Evolutionary conservation across 2,797 vertebrate species (phyloP), one percentile per base, ranked within the genome.

Genomic region (Steatocranus sp.): DNA sequence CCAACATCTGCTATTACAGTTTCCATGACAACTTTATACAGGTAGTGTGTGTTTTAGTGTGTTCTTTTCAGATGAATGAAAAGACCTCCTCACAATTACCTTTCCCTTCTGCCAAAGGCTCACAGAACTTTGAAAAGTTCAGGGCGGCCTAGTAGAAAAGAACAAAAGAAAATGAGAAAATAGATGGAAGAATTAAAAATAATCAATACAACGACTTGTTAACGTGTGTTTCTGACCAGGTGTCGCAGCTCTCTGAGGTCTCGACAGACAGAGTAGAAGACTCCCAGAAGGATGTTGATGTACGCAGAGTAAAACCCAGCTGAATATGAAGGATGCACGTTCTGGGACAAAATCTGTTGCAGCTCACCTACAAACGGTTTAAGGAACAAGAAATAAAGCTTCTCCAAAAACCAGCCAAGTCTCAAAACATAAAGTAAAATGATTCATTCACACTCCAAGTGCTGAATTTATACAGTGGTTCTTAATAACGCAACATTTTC

Each of bases 231-330:
- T 84, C 97, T 96, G 88, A 99, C 98, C 97, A 99, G 95, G 95
- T 99, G 98, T 11, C 95, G 96, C 48, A 99, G 97, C 89, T 99
- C 99, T 83, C 97, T 96, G 88, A 99, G 96, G 94, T 99, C 98
- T 78, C 98, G 96, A 89, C 98, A 99, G 58, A 98, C 98, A 0
- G 97, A 97, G 91, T 97, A 99, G 90, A 99, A 99, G 82, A 99
- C 98, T 73, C 98, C 98, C 91, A 99, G 97, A 70, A 99, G 95
- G 94, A 99, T 99, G 94, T 98, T 99, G 93, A 99, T 96, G 93
- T 98, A 99, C 5, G 97, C 97, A 15, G 97, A 94, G 92, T 99
- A 99, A 84, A 99, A 96, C 83, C 99, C 98, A 2, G 96, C 93
- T 0, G 98, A 97, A 93, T 98, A 97, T 17, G 97, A 96, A 2